Conservation (phyloP, 1,140 invertebrate genomes). For the Hylaeus volcanicus region DNA sequence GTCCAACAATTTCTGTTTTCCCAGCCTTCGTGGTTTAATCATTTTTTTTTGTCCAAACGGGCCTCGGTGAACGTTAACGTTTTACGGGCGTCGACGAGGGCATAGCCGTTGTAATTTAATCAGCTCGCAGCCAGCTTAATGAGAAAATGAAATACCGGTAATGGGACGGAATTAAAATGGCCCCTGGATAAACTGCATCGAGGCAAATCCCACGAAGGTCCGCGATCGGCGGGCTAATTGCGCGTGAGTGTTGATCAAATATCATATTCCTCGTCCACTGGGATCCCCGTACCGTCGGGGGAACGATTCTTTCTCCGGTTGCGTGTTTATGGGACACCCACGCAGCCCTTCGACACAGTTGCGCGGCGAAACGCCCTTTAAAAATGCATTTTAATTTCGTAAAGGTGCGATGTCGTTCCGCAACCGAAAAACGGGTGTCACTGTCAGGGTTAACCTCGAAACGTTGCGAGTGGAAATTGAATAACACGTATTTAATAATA, state of each 20-base stretch:
- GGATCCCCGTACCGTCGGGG: not conserved
- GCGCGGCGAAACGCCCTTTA: no score
- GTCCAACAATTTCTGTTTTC: not conserved
- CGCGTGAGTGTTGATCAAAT: constrained; percentile 24
- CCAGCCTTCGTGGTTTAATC: not conserved
- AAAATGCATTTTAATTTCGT: no score
- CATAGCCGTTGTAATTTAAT: constrained; percentile 49
- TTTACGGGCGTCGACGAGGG: not conserved
- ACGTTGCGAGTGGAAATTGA: no score
- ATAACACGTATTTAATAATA: no score
- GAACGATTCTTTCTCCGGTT: not conserved
- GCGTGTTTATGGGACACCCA: no score
- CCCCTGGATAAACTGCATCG: constrained; percentile 18
- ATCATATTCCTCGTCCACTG: constrained; percentile 13
- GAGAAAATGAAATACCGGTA: constrained; percentile 53
- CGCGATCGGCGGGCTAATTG: constrained; percentile 42
- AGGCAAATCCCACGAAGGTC: not conserved
- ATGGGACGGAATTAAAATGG: constrained; percentile 41
- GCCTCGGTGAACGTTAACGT: constrained; percentile 28
- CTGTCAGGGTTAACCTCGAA: no score
- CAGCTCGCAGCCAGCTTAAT: constrained; percentile 34
- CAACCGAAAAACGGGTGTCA: no score
- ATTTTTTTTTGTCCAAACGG: not conserved
- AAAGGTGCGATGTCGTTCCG: no score
- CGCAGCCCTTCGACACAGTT: no score